Evolutionary conservation across 2,888 invertebrate genomes (phyloP).

Genomic region (Enchytraeus crypticus): DNA sequence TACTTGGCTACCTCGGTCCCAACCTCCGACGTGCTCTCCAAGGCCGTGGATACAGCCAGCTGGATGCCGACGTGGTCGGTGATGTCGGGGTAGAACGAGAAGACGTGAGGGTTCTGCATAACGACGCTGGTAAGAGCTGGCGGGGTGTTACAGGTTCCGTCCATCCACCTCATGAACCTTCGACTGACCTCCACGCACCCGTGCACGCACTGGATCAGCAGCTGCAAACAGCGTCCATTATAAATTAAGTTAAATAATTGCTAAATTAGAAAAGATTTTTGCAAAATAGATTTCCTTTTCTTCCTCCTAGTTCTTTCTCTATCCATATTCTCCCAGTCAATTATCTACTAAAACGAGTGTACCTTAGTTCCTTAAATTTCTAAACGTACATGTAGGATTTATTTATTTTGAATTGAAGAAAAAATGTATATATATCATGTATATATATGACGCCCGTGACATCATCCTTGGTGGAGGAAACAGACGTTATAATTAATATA

Average conservation of each 20-base stretch:
- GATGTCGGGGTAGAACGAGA: constrained; percentile 73
- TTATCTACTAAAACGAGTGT: too few relatives aligned
- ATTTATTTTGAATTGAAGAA: too few relatives aligned
- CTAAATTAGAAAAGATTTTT: too few relatives aligned
- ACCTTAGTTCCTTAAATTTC: too few relatives aligned
- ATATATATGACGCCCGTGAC: too few relatives aligned
- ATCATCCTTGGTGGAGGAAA: too few relatives aligned
- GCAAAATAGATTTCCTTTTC: too few relatives aligned
- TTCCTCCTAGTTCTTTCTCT: too few relatives aligned
- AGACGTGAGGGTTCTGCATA: constrained; percentile 58
- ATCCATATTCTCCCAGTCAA: too few relatives aligned
- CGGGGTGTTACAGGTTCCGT: constrained; percentile 67
- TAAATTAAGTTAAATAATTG: constrained; percentile 4
- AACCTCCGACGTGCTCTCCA: constrained; percentile 60
- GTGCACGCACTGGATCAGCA: constrained; percentile 64
- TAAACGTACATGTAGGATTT: too few relatives aligned
- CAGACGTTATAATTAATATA: too few relatives aligned
- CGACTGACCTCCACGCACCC: constrained; percentile 66
- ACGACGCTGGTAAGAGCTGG: constrained; percentile 57
- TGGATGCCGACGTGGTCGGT: constrained; percentile 56
- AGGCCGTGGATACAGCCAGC: constrained; percentile 56
- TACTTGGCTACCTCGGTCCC: constrained; percentile 60
- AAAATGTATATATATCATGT: too few relatives aligned
- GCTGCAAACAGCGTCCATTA: constrained; percentile 50
- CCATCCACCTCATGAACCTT: constrained; percentile 75